A percentile compares a stretch with the other conserved stretches of the same genome.
These are phyloP conservation scores for Hydrocynus forskahlii DNA, from an alignment of 2,797 vertebrate species.

Conservation along the genomic window DNA sequence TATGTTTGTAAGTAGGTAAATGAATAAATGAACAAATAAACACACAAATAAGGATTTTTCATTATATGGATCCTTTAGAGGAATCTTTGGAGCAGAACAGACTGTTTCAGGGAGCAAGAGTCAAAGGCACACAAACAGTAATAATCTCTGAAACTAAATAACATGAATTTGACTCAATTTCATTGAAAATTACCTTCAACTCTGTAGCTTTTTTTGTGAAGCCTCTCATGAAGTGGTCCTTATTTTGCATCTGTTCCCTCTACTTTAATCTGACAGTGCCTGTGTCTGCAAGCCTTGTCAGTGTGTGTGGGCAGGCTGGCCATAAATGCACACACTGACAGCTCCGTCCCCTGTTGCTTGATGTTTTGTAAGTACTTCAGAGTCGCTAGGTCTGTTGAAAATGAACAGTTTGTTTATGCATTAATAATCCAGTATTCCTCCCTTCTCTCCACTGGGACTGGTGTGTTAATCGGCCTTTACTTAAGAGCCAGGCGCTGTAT, in stretches of 20 bases:
- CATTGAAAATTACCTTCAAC: no score
- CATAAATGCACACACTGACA: conserved; percentile 16
- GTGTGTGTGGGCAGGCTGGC: conserved; percentile 11
- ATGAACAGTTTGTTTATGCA: conserved; percentile 2
- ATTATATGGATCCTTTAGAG: no score
- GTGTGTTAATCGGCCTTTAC: conserved; percentile 11
- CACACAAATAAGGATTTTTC: no score
- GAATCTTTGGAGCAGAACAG: no score
- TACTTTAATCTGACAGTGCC: conserved; percentile 8
- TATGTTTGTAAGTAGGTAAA: no score
- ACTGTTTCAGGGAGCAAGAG: no score
- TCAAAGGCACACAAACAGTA: no score
- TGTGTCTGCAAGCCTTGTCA: conserved; percentile 11
- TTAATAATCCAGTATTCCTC: background rate
- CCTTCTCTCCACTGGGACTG: background rate
- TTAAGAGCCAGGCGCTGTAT: background rate
- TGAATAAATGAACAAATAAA: no score
- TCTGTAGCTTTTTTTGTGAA: no score
- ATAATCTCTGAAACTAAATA: no score
- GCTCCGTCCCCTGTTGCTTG: conserved; percentile 19
- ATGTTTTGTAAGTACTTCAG: conserved; percentile 15
- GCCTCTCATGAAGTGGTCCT: background rate
- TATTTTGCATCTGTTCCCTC: conserved; percentile 9
- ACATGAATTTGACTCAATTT: no score
- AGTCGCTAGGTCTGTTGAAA: conserved; percentile 9